phyloP scores from a whole-genome alignment of 2,113 vertebrate species.

The Agapornis roseicollis region DNA sequence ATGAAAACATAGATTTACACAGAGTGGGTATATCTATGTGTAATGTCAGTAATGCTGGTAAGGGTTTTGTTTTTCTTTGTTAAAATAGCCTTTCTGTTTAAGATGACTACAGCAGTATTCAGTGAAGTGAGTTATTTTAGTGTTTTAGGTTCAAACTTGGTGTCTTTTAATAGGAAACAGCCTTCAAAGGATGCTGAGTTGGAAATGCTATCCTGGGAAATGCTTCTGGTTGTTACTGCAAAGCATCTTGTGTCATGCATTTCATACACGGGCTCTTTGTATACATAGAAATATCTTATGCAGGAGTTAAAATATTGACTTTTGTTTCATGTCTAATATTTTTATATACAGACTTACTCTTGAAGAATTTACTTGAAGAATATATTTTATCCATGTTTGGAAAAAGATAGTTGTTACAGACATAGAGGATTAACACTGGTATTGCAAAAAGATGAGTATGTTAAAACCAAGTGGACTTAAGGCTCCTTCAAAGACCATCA shows the following conservation, averaged over 20 bases:
- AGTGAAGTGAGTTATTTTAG: neutral
- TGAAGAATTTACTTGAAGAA: slow-evolving; percentile 49
- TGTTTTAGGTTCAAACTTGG: neutral
- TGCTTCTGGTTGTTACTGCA: neutral
- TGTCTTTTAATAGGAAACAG: neutral
- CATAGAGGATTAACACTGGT: neutral
- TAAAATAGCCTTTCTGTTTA: slow-evolving; percentile 21
- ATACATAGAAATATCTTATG: neutral
- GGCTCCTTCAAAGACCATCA: slow-evolving; percentile 90
- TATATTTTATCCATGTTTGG: slow-evolving; percentile 70
- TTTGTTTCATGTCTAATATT: neutral
- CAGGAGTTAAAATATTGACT: neutral
- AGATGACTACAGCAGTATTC: neutral
- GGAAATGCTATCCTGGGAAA: neutral
- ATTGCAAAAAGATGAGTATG: slow-evolving; percentile 84
- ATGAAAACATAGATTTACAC: neutral
- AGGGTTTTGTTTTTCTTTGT: slow-evolving; percentile 30
- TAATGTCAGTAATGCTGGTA: neutral
- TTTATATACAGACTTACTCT: slow-evolving; percentile 70
- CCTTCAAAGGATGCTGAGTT: neutral
- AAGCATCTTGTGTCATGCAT: neutral
- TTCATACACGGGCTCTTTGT: neutral
- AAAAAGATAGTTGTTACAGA: slow-evolving; percentile 65
- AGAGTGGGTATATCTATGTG: neutral
- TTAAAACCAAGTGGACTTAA: slow-evolving; percentile 94